Conservation (phyloP, 2,797 vertebrate species). For the Phalloptychus januarius region DNA sequence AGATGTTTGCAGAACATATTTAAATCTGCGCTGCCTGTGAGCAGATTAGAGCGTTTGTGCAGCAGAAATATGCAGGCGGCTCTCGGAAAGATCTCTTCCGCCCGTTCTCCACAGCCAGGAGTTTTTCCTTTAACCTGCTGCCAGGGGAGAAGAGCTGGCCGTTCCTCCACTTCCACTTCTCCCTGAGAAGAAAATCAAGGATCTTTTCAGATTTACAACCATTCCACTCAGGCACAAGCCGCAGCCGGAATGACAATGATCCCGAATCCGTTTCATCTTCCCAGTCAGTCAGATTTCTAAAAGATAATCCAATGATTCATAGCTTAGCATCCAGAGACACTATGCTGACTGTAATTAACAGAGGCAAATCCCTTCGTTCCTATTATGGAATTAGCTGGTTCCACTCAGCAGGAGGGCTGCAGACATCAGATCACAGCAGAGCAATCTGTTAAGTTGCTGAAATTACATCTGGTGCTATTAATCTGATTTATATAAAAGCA, state of each 20-base stretch:
- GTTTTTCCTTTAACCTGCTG: conserved; percentile 32
- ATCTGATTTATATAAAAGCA: conserved; percentile 13
- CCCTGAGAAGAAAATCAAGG: conserved; percentile 22
- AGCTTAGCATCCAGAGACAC: conserved; percentile 55
- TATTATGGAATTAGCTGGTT: conserved; percentile 65
- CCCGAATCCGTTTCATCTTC: conserved; percentile 43
- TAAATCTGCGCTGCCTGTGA: conserved; percentile 6
- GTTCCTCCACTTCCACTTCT: conserved; percentile 27
- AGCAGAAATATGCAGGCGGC: conserved; percentile 6
- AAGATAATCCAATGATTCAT: conserved; percentile 46
- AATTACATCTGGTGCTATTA: conserved; percentile 5
- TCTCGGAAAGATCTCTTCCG: conserved; percentile 9
- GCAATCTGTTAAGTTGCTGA: conserved; percentile 22
- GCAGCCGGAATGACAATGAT: conserved; percentile 28
- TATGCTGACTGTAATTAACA: conserved; percentile 66
- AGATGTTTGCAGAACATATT: conserved; percentile 4
- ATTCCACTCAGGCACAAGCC: conserved; percentile 14
- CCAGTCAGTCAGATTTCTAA: conserved; percentile 49
- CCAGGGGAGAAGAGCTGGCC: conserved; percentile 26
- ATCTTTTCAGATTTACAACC: conserved; percentile 17
- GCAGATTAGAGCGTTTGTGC: not conserved
- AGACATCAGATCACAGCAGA: conserved; percentile 42
- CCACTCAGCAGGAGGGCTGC: conserved; percentile 52
- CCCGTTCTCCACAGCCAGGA: conserved; percentile 8
- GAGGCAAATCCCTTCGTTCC: conserved; percentile 56